Base-by-base conservation (phyloP, 2,797 vertebrate species). In the Sitta carolinensis region DNA sequence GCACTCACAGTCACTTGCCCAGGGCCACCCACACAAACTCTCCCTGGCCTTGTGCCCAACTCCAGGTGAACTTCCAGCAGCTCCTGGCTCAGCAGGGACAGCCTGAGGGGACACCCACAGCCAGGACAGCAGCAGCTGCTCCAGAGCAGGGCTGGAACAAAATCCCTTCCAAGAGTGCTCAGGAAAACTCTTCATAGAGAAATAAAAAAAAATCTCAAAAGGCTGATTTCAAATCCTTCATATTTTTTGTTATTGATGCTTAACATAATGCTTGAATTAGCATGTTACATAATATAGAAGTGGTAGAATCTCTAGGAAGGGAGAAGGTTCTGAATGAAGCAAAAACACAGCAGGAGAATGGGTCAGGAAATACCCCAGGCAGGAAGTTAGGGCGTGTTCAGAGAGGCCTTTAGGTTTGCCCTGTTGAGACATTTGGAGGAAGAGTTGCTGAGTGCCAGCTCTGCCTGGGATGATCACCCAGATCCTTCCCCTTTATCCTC, bases 201-300 rank as follows among this genome's bases (percentile, higher is more conserved):
- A 47, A 40, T 47, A 5, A 48, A 36, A 48, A 36, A 68, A 19
- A 21, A 52, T 34, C 30, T 64, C 5, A 20, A 25, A 84, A 63
- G n/a, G 10, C 45, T 87, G 13, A 20, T 23, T 36, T 40, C 36
- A 66, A 52, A 48, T 66, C 40, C 26, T 25, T 30, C 0, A 0
- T 30, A 18, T n/a, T 69, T 92, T 58, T 75, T 7, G 5, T 21
- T 72, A 21, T 77, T 85, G 42, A 13, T 67, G 38, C 30, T 62
- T 84, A 58, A 50, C 29, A 43, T 50, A 51, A n/a, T 32, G 58
- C 72, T 61, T 80, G 51, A n/a, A 51, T 64, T 61, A 25, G 9
- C 1, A 0, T 52, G 15, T 61, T 21, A 3, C 13, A 1, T 23
- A 22, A n/a, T 8, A 19, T 0, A 19, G 34, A 54, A 50, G 32